phyloP scores from a whole-genome alignment of 2,113 vertebrate species.

The Rhinoderma darwinii region DNA sequence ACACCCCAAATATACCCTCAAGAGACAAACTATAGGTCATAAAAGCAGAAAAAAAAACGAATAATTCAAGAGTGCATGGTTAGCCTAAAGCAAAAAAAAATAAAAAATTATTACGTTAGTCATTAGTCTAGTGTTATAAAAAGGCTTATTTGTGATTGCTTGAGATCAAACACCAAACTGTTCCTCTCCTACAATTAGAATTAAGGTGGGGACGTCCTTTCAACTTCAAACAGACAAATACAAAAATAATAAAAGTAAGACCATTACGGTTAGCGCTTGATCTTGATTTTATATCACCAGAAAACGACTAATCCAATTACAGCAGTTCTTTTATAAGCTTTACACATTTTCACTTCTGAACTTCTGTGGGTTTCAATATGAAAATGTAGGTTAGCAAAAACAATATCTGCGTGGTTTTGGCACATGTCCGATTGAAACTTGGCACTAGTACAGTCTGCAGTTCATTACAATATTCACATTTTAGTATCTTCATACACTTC shows the following conservation, averaged over 20 bases:
- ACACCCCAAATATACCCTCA: neutral
- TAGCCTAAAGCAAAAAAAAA: neutral
- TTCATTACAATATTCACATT: neutral
- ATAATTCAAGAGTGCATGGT: neutral
- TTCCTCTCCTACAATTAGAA: neutral
- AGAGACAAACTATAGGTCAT: neutral
- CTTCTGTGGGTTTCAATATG: neutral
- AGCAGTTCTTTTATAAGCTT: too few relatives aligned
- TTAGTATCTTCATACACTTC: neutral
- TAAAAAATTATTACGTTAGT: neutral
- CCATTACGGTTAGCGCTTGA: neutral
- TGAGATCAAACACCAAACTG: neutral
- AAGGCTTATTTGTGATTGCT: neutral
- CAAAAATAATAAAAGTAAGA: neutral
- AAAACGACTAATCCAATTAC: neutral
- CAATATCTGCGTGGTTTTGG: conserved; percentile 6
- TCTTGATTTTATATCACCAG: neutral
- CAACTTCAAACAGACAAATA: conserved; percentile 1
- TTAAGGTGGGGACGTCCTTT: conserved; percentile 24
- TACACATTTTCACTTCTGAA: neutral
- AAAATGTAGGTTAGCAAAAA: neutral
- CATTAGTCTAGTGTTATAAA: neutral
- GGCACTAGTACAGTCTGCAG: neutral
- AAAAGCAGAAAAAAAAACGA: neutral
- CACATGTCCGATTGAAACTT: conserved; percentile 21